Evolutionary conservation across 2,113 vertebrate species (phyloP).

Genomic region (Gila orcuttii): DNA sequence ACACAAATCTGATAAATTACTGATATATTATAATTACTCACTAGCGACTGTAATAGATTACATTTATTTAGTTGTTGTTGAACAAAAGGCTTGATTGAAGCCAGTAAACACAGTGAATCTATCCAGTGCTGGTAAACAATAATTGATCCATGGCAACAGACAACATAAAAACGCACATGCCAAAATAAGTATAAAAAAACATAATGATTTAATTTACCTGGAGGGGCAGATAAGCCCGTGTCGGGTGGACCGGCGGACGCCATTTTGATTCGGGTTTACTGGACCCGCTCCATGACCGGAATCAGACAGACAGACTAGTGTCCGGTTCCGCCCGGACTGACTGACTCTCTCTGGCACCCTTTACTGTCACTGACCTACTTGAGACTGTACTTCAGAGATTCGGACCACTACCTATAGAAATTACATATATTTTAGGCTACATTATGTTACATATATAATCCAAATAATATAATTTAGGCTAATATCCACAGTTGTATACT

Average conservation of each 20-base stretch:
- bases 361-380: background rate
- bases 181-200: background rate
- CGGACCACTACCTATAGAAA: too few relatives aligned
- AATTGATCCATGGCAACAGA: background rate
- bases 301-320: background rate
- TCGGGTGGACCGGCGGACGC: slow-evolving; percentile 78
- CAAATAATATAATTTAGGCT: background rate
- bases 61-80: background rate
- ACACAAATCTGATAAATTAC: too few relatives aligned
- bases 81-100: slow-evolving; percentile 28
- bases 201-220: slow-evolving; percentile 67
- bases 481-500: background rate
- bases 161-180: background rate
- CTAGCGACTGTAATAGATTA: background rate
- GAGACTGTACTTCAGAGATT: background rate
- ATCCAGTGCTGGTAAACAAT: slow-evolving; percentile 3
- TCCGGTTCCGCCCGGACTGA: background rate
- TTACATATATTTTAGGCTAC: background rate
- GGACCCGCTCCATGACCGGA: slow-evolving; percentile 26
- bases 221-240: slow-evolving; percentile 72
- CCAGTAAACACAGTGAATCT: background rate
- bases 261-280: slow-evolving; percentile 70
- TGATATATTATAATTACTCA: background rate
- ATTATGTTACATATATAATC: background rate
- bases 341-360: background rate